phyloP scores from a whole-genome alignment of 2,797 vertebrate species.

The Furcifer pardalis region DNA sequence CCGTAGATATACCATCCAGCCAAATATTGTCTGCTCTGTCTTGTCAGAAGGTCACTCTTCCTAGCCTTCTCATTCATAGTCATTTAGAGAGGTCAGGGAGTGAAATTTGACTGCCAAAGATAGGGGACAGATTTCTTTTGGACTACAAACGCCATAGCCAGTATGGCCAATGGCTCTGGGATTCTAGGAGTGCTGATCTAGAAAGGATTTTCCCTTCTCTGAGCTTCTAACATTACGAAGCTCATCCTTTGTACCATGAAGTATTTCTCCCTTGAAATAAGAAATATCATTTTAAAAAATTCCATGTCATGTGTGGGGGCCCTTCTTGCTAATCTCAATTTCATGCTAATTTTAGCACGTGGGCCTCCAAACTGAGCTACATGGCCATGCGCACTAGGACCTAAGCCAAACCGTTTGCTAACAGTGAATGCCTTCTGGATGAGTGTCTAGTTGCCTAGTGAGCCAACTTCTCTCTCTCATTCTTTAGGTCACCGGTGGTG shows the following conservation, averaged over 20 bases:
- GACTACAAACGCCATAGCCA: no score
- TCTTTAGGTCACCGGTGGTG: constrained; percentile 7
- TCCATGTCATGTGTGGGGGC: no score
- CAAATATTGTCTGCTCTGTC: background rate
- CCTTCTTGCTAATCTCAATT: background rate
- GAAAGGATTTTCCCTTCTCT: no score
- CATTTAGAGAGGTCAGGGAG: background rate
- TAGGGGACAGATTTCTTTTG: no score
- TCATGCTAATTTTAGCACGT: background rate
- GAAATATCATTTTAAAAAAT: background rate
- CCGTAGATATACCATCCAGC: background rate
- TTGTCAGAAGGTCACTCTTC: background rate
- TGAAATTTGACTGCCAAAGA: background rate
- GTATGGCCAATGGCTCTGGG: no score
- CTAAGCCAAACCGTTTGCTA: background rate
- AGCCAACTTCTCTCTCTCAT: background rate
- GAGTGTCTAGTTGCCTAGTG: background rate
- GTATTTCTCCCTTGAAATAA: background rate
- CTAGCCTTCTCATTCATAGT: background rate
- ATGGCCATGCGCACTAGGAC: background rate
- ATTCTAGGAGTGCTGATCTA: no score
- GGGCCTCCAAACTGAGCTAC: background rate
- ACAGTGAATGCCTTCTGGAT: background rate
- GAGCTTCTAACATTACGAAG: no score
- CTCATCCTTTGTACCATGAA: background rate